Conservation (phyloP, 1,140 invertebrate species). For the Geopemphigus sp. region DNA sequence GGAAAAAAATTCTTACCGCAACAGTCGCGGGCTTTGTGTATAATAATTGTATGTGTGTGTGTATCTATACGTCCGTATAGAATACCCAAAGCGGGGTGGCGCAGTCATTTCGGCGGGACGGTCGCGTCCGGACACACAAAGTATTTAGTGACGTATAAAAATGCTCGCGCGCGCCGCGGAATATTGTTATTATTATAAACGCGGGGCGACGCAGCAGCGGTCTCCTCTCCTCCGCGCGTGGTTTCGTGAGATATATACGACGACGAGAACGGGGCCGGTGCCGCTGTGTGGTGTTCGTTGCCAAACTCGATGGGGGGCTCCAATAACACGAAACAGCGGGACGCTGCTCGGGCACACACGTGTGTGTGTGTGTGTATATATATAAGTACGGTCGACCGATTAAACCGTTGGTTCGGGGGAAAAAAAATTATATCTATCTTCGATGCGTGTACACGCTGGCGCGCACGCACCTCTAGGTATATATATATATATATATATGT, state of each 20-base stretch:
- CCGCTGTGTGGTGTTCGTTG: conserved; percentile 31
- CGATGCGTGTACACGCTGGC: neutral
- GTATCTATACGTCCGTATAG: too few species aligned
- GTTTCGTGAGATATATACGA: neutral
- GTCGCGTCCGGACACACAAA: conserved; percentile 32
- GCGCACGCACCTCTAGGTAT: neutral
- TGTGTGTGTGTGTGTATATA: neutral
- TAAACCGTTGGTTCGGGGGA: conserved; percentile 33
- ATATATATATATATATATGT: neutral
- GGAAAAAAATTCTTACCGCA: conserved; percentile 23
- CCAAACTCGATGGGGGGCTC: conserved; percentile 37
- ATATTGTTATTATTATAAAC: conserved; percentile 34
- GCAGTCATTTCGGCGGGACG: too few species aligned
- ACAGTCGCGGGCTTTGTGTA: conserved; percentile 22
- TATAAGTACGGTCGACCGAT: conserved; percentile 6
- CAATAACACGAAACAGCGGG: conserved; percentile 43
- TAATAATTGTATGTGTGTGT: neutral
- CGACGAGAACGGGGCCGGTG: neutral
- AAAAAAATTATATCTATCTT: conserved; percentile 19
- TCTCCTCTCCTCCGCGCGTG: neutral
- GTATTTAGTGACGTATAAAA: conserved; percentile 46
- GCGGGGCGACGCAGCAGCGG: neutral
- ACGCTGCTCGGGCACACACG: neutral
- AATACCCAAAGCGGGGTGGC: too few species aligned
- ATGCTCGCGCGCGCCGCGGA: conserved; percentile 8